Base-by-base conservation (phyloP, 2,888 invertebrate species). In the Linyphia triangularis region DNA sequence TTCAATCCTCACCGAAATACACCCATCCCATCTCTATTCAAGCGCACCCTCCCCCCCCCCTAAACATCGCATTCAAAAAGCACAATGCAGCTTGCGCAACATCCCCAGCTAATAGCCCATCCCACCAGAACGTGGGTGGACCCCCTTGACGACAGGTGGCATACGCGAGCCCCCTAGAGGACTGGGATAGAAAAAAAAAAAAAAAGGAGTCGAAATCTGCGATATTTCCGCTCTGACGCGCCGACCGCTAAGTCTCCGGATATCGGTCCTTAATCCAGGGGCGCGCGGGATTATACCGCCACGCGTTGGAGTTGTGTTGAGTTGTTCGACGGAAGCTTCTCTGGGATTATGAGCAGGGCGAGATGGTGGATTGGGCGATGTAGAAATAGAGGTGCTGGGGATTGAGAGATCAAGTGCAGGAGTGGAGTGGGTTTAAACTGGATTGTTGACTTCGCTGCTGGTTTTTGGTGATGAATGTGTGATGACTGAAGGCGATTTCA, bases 241-340 rank as follows among this genome's bases (percentile, higher is more conserved):
- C 33, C 84, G 57, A 84, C 84, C 84, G 73, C 83, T 72, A 83
- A 83, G 63, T 28, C 81, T 16, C 83, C 73, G 83, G 83, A 83
- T 83, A 83, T 73, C 72, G 61, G 40, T 26, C 63, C 43, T 57
- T 83, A 83, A 83, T 83, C 83, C 83, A 3, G 63, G 65, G 19
- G 61, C 83, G 43, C 69, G 40, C n/a, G 5, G 75, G 73, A 75
- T 84, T 84, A 84, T 9, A 9, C 43, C 73, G 61, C 19, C 30
- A 65, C 75, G 75, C 65, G 83, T 9, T 5, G 37, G 19, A 63
- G 63, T 72, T 28, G 61, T 33, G 61, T 28, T 51, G 84, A 65
- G 57, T 84, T 84, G 84, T 75, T 19, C 13, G 26, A n/a, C 43
- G 83, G 72, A 73, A 73, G 40, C 16, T 16, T 61, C 51, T n/a